phyloP scores from a whole-genome alignment of 2,113 vertebrate species.

The Tiliqua scincoides region DNA sequence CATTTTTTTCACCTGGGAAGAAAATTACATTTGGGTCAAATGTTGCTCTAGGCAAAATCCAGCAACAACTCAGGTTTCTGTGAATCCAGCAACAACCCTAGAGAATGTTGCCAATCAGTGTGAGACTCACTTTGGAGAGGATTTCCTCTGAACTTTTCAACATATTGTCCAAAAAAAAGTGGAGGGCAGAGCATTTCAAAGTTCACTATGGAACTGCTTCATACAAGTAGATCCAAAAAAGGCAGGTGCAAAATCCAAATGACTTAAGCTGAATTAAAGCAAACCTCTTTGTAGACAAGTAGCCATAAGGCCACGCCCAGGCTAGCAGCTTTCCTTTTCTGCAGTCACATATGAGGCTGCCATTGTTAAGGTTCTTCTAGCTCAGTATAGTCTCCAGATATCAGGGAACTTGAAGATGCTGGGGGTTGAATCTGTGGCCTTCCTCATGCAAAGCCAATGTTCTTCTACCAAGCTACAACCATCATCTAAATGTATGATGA shows the following conservation, averaged over 20 bases:
- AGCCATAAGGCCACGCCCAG: background rate
- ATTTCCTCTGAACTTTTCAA: background rate
- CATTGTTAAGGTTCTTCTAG: too few species aligned
- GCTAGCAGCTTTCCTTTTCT: background rate
- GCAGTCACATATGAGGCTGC: background rate
- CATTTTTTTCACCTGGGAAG: background rate
- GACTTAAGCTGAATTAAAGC: background rate
- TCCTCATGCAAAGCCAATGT: too few species aligned
- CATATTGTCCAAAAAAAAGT: background rate
- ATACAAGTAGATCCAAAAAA: background rate
- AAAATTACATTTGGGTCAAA: background rate
- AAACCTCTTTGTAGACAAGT: background rate
- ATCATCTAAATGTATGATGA: too few species aligned
- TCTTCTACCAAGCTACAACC: too few species aligned
- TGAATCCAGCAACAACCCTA: too few species aligned
- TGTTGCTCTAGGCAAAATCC: background rate
- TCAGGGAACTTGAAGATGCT: too few species aligned
- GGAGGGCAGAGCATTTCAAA: background rate
- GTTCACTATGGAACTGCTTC: background rate
- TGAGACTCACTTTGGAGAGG: too few species aligned
- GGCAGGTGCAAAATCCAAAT: background rate
- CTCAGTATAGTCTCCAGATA: too few species aligned
- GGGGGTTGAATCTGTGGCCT: too few species aligned
- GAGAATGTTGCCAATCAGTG: too few species aligned
- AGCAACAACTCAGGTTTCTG: background rate